These are phyloP conservation scores for Stenurella melanura DNA, from an alignment of 2,888 invertebrate genomes.

Conservation along the genomic window DNA sequence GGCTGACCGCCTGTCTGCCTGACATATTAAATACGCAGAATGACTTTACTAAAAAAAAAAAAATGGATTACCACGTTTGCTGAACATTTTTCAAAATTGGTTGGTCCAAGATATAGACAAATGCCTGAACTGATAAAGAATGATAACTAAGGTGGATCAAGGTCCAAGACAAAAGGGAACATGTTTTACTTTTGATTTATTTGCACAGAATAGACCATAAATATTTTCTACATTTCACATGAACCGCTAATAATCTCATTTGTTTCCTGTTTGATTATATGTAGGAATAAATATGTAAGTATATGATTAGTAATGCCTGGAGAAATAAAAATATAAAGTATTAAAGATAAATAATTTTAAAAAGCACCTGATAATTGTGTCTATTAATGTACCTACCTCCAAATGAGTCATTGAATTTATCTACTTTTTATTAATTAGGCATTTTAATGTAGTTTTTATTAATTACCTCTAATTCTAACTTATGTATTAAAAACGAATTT, in stretches of 20 bases:
- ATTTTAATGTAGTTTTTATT: constrained; percentile 1
- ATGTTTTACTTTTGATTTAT: too few relatives aligned
- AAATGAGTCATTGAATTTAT: background rate
- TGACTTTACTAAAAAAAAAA: too few relatives aligned
- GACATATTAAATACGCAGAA: too few relatives aligned
- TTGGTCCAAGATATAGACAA: too few relatives aligned
- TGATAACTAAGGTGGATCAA: too few relatives aligned
- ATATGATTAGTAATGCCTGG: background rate
- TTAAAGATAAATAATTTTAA: background rate
- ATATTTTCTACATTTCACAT: background rate
- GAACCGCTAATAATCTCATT: constrained; percentile 21
- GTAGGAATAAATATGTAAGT: background rate
- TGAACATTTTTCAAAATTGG: too few relatives aligned
- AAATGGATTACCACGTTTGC: too few relatives aligned
- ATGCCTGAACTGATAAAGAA: too few relatives aligned
- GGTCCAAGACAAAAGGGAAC: too few relatives aligned
- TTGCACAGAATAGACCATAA: background rate
- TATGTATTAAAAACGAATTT: background rate
- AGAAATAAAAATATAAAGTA: background rate
- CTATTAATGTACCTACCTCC: constrained; percentile 7
- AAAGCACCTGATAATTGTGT: background rate
- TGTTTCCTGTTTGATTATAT: constrained; percentile 19
- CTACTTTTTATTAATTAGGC: background rate
- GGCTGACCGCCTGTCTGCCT: too few relatives aligned
- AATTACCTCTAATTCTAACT: background rate